phyloP scores from a whole-genome alignment of 2,888 invertebrate species.

The Tachina lurida region DNA sequence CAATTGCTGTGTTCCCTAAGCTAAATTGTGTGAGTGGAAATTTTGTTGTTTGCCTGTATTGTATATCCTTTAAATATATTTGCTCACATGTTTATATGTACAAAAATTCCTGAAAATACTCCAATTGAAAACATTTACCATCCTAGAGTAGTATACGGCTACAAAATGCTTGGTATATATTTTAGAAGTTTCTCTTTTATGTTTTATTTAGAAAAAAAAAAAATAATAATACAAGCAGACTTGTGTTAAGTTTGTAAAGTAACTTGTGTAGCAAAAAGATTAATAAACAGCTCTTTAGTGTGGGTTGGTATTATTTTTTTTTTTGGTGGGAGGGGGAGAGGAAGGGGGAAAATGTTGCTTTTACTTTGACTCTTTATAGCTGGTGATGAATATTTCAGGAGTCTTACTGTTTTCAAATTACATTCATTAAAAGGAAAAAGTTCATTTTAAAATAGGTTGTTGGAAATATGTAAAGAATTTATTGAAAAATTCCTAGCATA shows the following conservation, averaged over 20 bases:
- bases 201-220: background rate
- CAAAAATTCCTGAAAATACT: background rate
- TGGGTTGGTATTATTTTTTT: background rate
- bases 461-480: background rate
- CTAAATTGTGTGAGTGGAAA: background rate
- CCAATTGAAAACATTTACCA: constrained; percentile 17
- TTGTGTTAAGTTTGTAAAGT: no score
- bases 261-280: background rate
- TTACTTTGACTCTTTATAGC: background rate
- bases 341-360: background rate
- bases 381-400: background rate
- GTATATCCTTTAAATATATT: background rate
- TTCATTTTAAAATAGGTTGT: background rate
- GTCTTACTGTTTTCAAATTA: background rate
- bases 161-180: constrained; percentile 4
- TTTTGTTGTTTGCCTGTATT: background rate
- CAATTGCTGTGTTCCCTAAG: background rate
- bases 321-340: no score
- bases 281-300: background rate
- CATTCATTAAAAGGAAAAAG: background rate
- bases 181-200: constrained; percentile 14
- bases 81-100: background rate
- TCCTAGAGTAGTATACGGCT: background rate
- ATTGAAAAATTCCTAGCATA: background rate
- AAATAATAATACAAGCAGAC: no score